Evolutionary conservation across 2,888 invertebrate genomes (phyloP).

Genomic region (Pyrrhia umbra): DNA sequence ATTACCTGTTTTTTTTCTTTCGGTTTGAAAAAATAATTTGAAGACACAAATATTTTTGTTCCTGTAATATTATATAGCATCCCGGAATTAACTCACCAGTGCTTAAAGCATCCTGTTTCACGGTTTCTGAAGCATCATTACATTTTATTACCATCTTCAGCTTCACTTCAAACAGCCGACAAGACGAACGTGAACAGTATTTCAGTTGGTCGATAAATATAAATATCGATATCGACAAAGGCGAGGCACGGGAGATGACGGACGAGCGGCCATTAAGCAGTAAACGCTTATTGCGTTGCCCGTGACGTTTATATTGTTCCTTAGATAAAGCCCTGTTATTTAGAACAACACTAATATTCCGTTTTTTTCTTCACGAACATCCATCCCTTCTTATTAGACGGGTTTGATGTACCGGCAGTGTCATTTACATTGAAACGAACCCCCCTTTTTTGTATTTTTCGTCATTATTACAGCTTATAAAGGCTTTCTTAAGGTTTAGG

Average conservation of each 20-base stretch:
- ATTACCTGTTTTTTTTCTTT: too few species aligned
- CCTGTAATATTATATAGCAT: too few species aligned
- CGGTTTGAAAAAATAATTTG: too few species aligned
- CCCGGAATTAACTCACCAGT: not conserved
- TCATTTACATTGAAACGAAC: conserved; percentile 56
- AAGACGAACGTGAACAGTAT: conserved; percentile 49
- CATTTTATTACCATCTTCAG: conserved; percentile 42
- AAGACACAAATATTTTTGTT: not conserved
- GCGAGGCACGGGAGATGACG: conserved; percentile 72
- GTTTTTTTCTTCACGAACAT: conserved; percentile 74
- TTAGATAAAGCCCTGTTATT: conserved; percentile 83
- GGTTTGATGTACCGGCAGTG: conserved; percentile 42
- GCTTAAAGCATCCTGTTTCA: conserved; percentile 15
- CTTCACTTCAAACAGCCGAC: conserved; percentile 47
- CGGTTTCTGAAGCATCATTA: conserved; percentile 30
- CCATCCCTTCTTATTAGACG: conserved; percentile 77
- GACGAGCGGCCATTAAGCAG: conserved; percentile 79
- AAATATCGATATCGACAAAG: conserved; percentile 67
- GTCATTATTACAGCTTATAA: conserved; percentile 58
- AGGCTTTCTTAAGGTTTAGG: conserved; percentile 46
- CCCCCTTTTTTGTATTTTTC: conserved; percentile 47
- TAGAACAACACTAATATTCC: conserved; percentile 81
- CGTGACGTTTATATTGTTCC: conserved; percentile 83
- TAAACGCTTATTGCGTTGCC: conserved; percentile 79
- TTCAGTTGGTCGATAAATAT: conserved; percentile 54